Evolutionary conservation across 2,113 vertebrate genomes (phyloP), one percentile per base, ranked within the genome.

Genomic region (Hepsetus odoe): DNA sequence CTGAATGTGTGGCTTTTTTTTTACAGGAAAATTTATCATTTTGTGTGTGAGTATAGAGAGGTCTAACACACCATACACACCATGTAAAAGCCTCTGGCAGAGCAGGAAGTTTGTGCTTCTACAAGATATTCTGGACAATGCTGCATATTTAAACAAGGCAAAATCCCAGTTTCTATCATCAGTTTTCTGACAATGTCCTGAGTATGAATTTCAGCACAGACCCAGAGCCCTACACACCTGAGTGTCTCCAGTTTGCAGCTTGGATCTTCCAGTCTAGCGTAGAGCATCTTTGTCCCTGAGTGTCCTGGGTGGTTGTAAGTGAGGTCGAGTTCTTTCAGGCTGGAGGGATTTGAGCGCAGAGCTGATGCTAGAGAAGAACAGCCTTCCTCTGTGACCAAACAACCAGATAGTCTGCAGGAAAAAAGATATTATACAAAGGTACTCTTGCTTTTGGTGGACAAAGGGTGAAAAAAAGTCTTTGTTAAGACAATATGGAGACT

Each of bases 271-370:
- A 72, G 56, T 20, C 56, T 44, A 38, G 32, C 58, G 16, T 42
- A 79, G 20, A 77, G 76, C 3, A 28, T 14, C 26, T 40, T 40
- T n/a, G 22, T 20, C 11, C 64, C 33, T 49, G 46, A 49, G 46
- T 49, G 14, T 59, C 28, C 76, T 30, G 68, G 40, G 66, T 69
- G 28, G 28, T 71, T 78, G 7, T 40, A 28, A n/a, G 53, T 78
- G 2, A 49, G 46, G 20, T 49, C 46, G 2, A 49, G 46, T 49
- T 49, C 46, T 49, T 49, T 49, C 46, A 49, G 16, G 46, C 20
- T 2, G 16, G 46, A 49, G 46, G 58, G 72, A 32, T 33, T 79
- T 70, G 40, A 79, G 32, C 14, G 51, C 59, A 79, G 14, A 35
- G 40, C 56, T 76, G 65, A 71, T 5, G 65, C 59, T 16, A 72